Evolutionary conservation across 1,140 invertebrate species (phyloP).

Genomic region (Penaeus vannamei): DNA sequence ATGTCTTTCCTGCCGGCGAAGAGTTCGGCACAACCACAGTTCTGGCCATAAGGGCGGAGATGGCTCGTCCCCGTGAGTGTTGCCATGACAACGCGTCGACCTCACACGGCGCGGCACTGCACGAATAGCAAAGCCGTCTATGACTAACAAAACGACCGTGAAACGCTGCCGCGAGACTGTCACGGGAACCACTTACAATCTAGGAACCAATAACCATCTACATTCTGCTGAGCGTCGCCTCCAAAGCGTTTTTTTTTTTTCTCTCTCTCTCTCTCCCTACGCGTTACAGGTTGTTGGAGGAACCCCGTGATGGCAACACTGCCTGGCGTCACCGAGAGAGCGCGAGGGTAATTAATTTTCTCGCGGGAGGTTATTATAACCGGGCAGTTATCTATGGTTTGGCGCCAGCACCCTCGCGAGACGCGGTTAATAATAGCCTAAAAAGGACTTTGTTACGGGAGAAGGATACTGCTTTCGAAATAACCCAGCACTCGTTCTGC

Average conservation of each 20-base stretch:
- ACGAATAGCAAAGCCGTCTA: neutral
- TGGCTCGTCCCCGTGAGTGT: neutral
- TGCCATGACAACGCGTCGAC: neutral
- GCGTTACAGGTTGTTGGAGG: neutral
- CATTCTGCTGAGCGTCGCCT: no score
- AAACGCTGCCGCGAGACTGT: neutral
- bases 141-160: neutral
- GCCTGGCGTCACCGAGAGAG: neutral
- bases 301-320: neutral
- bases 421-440: no score
- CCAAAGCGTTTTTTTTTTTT: no score
- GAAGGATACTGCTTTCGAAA: no score
- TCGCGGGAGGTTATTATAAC: constrained; percentile 9
- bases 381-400: neutral
- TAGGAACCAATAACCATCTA: neutral
- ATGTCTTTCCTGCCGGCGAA: neutral
- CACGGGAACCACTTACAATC: neutral
- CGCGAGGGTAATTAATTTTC: constrained; percentile 5
- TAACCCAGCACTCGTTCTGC: no score
- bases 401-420: no score
- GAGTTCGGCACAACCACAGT: neutral
- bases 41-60: neutral
- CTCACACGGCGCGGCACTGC: neutral
- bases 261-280: neutral
- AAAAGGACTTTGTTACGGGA: no score